Percentiles rank a stretch among this genome's conserved stretches.
These are phyloP conservation scores for Eupithecia pulchellata DNA, from an alignment of 2,888 invertebrate genomes.

Conservation along the genomic window DNA sequence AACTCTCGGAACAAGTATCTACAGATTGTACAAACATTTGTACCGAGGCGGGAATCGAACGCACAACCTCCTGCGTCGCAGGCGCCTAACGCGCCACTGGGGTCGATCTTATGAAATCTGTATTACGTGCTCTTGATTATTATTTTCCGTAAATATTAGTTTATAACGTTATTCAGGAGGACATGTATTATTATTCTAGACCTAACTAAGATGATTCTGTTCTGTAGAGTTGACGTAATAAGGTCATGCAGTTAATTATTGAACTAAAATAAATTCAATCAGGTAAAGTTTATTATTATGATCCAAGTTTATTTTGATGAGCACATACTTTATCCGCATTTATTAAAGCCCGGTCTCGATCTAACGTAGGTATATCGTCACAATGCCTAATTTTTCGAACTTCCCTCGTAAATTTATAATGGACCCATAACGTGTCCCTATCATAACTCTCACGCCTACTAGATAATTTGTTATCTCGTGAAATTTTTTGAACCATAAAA, in stretches of 20 bases:
- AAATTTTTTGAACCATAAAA: conserved; percentile 20
- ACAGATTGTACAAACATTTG: too few relatives aligned
- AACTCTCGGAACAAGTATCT: too few relatives aligned
- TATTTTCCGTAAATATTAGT: too few relatives aligned
- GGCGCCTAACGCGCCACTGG: too few relatives aligned
- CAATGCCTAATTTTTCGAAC: background rate
- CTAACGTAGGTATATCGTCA: background rate
- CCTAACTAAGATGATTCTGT: background rate
- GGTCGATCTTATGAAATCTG: too few relatives aligned
- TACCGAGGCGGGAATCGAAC: too few relatives aligned
- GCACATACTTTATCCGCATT: too few relatives aligned
- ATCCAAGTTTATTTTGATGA: too few relatives aligned
- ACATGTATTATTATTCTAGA: too few relatives aligned
- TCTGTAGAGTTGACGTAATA: background rate
- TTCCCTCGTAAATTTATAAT: conserved; percentile 17
- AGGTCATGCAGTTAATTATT: background rate
- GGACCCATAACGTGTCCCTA: background rate
- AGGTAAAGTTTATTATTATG: background rate
- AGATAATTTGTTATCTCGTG: conserved; percentile 22
- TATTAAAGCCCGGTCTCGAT: background rate
- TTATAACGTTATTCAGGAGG: too few relatives aligned
- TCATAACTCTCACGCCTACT: conserved; percentile 11
- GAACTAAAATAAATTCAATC: background rate
- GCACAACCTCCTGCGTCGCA: too few relatives aligned
- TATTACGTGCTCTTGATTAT: too few relatives aligned